phyloP scores from a whole-genome alignment of 2,888 invertebrate genomes.

The Noctua fimbriata region DNA sequence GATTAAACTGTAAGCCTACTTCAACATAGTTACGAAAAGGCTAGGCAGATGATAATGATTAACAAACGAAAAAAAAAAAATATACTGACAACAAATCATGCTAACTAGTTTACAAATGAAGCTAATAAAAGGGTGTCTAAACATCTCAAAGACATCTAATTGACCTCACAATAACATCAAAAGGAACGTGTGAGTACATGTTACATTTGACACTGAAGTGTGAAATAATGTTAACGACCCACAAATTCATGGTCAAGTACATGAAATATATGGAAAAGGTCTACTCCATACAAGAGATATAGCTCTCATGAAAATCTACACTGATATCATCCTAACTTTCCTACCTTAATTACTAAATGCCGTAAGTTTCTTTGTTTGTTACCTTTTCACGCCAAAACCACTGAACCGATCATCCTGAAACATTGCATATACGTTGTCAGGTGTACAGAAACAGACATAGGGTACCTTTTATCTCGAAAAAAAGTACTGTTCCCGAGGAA shows the following conservation, averaged over 20 bases:
- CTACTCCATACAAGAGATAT: background rate
- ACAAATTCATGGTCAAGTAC: background rate
- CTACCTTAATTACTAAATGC: too few species aligned
- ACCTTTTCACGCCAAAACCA: too few species aligned
- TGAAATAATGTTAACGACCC: conserved; percentile 47
- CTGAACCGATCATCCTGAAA: too few species aligned
- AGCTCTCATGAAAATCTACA: background rate
- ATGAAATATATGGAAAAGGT: conserved; percentile 4
- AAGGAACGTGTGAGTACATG: conserved; percentile 20
- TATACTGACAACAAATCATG: background rate
- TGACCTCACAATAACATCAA: conserved; percentile 4
- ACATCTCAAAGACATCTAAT: conserved; percentile 11
- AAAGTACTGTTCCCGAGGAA: too few species aligned
- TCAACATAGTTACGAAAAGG: too few species aligned
- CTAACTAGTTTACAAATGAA: background rate
- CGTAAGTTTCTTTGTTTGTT: too few species aligned
- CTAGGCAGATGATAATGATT: too few species aligned
- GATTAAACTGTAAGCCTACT: too few species aligned
- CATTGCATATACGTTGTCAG: too few species aligned
- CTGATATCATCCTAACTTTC: background rate
- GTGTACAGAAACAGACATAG: too few species aligned
- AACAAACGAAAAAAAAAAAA: background rate
- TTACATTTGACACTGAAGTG: conserved; percentile 35
- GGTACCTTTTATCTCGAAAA: too few species aligned
- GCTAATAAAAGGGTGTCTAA: conserved; percentile 7